Percentiles rank a stretch among this genome's conserved stretches.
These are phyloP conservation scores for Globodera ellingtonae DNA, from an alignment of 1,140 invertebrate species.

Conservation along the genomic window DNA sequence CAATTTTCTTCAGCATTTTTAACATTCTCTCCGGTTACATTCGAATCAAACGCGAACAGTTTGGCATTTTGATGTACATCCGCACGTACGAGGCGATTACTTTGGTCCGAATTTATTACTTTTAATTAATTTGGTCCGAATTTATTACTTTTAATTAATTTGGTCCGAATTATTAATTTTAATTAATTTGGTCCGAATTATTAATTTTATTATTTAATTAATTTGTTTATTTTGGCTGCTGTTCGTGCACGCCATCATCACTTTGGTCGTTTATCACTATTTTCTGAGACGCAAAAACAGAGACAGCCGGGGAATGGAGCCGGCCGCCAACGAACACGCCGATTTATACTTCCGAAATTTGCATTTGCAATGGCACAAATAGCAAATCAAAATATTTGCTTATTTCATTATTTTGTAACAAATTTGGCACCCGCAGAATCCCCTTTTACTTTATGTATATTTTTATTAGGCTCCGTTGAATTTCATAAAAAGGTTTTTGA, in stretches of 20 bases:
- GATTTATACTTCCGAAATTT: slow-evolving; percentile 5
- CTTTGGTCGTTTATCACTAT: slow-evolving; percentile 22
- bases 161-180: not conserved
- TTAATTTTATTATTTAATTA: not conserved
- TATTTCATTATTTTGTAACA: too few species aligned
- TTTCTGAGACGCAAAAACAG: slow-evolving; percentile 19
- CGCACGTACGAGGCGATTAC: slow-evolving; percentile 2
- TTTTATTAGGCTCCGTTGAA: too few species aligned
- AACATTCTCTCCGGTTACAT: slow-evolving; percentile 18
- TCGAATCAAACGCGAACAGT: not conserved
- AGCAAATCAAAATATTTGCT: not conserved
- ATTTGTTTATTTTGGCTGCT: slow-evolving; percentile 4
- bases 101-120: not conserved
- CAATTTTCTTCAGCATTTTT: slow-evolving; percentile 12
- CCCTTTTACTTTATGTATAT: too few species aligned
- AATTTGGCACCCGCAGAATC: too few species aligned
- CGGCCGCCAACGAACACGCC: not conserved
- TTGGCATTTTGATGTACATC: slow-evolving; percentile 9
- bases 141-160: not conserved
- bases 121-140: not conserved
- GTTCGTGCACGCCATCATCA: slow-evolving; percentile 18
- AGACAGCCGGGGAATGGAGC: not conserved
- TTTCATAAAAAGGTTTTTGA: too few species aligned
- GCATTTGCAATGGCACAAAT: slow-evolving; percentile 10
- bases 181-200: not conserved